Percentiles rank a stretch among this genome's conserved stretches.
Evolutionary conservation across 2,113 vertebrate genomes (phyloP).

Genomic region (Bos indicus): DNA sequence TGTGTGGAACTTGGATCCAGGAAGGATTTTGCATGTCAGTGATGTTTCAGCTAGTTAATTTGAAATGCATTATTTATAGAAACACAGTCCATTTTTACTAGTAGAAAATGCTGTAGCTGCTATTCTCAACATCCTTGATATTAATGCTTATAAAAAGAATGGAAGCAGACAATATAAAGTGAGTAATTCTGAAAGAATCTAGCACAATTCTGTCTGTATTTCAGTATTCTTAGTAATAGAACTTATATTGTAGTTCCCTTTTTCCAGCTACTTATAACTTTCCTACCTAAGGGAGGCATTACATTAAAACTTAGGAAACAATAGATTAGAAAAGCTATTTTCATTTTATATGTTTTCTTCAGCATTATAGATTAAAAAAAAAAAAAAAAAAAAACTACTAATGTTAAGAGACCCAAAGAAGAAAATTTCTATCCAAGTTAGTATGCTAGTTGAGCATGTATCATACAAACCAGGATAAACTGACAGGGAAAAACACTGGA

Average conservation of each 20-base stretch:
- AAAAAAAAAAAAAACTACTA: neutral
- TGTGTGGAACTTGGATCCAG: slow-evolving; percentile 20
- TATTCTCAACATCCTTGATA: slow-evolving; percentile 43
- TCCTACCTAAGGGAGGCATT: neutral
- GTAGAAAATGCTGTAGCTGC: slow-evolving; percentile 5
- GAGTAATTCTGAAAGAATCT: slow-evolving; percentile 29
- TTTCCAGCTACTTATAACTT: neutral
- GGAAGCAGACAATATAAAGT: slow-evolving; percentile 13
- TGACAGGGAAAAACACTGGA: neutral
- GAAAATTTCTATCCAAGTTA: slow-evolving; percentile 12
- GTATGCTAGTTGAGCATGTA: neutral
- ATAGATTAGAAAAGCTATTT: slow-evolving; percentile 17
- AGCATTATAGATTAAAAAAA: neutral
- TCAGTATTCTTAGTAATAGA: slow-evolving; percentile 47
- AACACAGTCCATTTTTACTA: slow-evolving; percentile 16
- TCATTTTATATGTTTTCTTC: slow-evolving; percentile 28
- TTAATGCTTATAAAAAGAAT: slow-evolving; percentile 1
- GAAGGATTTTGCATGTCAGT: slow-evolving; percentile 28
- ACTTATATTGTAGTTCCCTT: neutral
- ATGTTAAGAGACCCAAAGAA: neutral
- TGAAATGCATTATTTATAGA: slow-evolving; percentile 62
- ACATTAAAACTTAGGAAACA: neutral
- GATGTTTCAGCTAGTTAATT: slow-evolving; percentile 47
- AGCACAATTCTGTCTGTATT: neutral
- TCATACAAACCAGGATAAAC: neutral